Base-by-base conservation (phyloP, 2,888 invertebrate genomes). In the Torymus aiolomorphi region DNA sequence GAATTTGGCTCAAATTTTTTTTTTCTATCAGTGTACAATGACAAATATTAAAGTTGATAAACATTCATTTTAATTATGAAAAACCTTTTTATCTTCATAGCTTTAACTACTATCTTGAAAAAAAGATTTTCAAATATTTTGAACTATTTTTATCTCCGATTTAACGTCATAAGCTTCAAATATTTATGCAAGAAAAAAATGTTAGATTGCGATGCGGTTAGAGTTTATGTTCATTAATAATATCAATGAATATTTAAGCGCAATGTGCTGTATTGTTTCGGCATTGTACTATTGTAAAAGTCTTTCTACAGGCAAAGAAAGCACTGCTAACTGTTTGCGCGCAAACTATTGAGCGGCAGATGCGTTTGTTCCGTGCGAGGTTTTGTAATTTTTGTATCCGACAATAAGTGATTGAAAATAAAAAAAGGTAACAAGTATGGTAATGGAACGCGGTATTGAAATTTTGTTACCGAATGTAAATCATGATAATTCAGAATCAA, bases 371-470 rank as follows among this genome's bases (percentile, higher is more conserved):
- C 62, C 59, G 52, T 56, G 56, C 75, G 71, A 42, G 42, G 54
- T 78, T 78, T 81, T 81, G 78, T 78, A 78, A 78, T 75, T 78
- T 81, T 81, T 78, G 75, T 81, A 81, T 78, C 57, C 57, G 75
- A 81, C 75, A 78, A 78, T 80, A 78, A 81, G 24, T 54, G 65
- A 74, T 65, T 13, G 56, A 69, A 74, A 42, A 14, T 51, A 20
- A 54, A 18, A 10, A 24, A n/a, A 49, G 18, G 4, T 49, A 69
- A 57, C 12, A 20, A 49, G 4, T 54, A 63, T 31, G 13, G 52
- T 62, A 51, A 24, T n/a, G 24, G 10, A 49, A 56, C 18, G 54
- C 14, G 56, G 12, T 20, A 56, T 62, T 16, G 20, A 49, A 42
- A 70, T 70, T 24, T 63, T 71, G 71, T 65, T 51, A 24, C 62